Conservation (phyloP, 2,888 invertebrate species). For the Deilephila porcellus region DNA sequence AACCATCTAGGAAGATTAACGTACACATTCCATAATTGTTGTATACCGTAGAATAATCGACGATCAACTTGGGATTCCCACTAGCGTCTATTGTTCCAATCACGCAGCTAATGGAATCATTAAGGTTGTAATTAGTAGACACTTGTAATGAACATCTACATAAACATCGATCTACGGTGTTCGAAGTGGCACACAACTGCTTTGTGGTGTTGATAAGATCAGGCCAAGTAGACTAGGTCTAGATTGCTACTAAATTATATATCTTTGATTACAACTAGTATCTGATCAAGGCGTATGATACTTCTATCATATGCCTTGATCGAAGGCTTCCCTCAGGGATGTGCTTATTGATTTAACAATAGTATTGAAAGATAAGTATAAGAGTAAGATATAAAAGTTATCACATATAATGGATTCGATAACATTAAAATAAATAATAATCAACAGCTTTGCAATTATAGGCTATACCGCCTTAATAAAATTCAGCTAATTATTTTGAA, state of each 20-base stretch:
- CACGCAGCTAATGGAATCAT: conserved; percentile 10
- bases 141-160: conserved; percentile 15
- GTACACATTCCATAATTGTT: not conserved
- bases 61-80: conserved; percentile 9
- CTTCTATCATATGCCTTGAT: too few species aligned
- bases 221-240: not conserved
- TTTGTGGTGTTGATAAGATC: not conserved
- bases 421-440: too few species aligned
- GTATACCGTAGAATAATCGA: not conserved
- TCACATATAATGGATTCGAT: too few species aligned
- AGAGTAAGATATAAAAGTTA: too few species aligned
- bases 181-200: not conserved
- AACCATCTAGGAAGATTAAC: too few species aligned
- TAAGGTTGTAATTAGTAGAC: conserved; percentile 18
- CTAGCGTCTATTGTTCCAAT: conserved; percentile 11
- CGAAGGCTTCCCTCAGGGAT: too few species aligned
- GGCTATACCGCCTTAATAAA: too few species aligned
- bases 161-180: not conserved
- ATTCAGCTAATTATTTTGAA: too few species aligned
- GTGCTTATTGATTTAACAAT: too few species aligned
- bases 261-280: not conserved
- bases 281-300: too few species aligned
- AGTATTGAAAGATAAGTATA: too few species aligned
- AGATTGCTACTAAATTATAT: not conserved
- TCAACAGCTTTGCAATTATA: too few species aligned